Percentiles rank a stretch among this genome's conserved stretches.
phyloP scores from a whole-genome alignment of 2,113 vertebrate species.

The Nycticorax nycticorax region DNA sequence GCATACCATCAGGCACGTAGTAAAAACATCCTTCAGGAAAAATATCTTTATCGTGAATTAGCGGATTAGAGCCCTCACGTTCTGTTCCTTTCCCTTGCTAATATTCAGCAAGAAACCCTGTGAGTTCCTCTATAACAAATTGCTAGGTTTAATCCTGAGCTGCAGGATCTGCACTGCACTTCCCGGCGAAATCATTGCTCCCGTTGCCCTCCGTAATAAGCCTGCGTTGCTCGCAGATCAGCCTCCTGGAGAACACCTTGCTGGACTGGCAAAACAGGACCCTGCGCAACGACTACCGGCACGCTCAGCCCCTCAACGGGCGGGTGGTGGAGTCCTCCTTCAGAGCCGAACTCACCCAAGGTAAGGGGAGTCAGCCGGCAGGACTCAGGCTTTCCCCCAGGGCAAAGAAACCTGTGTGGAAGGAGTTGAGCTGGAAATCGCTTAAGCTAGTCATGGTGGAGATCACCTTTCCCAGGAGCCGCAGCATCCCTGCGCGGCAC shows the following conservation, averaged over 20 bases:
- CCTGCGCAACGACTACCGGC: constrained; percentile 84
- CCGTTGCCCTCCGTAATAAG: accelerated
- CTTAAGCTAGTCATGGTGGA: accelerated
- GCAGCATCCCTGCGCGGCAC: neutral
- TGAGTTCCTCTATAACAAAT: neutral
- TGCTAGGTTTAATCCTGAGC: neutral
- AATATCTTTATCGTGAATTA: neutral
- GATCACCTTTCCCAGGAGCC: neutral
- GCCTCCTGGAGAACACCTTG: constrained; percentile 83
- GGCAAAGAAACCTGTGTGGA: accelerated
- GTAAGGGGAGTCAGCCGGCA: constrained; percentile 13
- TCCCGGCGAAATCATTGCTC: neutral
- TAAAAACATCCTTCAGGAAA: neutral
- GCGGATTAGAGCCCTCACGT: neutral
- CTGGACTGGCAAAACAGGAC: constrained; percentile 83
- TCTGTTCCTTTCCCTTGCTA: neutral
- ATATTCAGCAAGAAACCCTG: neutral
- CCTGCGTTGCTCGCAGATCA: constrained; percentile 66
- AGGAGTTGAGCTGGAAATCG: too few species aligned
- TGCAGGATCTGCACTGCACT: accelerated
- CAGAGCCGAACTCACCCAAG: constrained; percentile 19
- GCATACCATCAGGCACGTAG: neutral
- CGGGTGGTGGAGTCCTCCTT: constrained; percentile 87
- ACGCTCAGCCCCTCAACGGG: constrained; percentile 79
- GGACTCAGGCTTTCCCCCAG: neutral